phyloP scores from a whole-genome alignment of 2,797 vertebrate genomes.

The Sylvilagus floridanus region DNA sequence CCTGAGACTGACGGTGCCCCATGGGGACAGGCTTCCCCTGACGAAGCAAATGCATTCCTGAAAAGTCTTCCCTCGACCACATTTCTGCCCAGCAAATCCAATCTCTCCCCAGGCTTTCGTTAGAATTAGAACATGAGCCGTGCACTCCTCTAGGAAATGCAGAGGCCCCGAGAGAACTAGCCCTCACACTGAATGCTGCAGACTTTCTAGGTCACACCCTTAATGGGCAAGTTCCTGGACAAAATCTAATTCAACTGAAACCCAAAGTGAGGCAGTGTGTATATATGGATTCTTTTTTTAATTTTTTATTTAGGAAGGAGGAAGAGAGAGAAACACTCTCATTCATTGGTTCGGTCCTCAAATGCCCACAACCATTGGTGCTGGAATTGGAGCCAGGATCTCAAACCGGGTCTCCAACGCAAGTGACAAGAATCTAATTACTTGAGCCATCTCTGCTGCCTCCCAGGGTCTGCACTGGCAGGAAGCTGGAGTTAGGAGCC shows the following conservation, averaged over 20 bases:
- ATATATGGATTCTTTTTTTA: too few relatives aligned
- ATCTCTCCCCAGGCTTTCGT: conserved; percentile 1
- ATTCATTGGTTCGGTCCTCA: too few relatives aligned
- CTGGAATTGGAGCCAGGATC: too few relatives aligned
- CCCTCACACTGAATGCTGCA: not conserved
- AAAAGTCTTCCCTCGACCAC: conserved; percentile 48
- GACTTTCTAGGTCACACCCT: not conserved
- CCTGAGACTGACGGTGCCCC: not conserved
- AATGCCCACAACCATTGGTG: too few relatives aligned
- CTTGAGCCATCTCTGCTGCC: too few relatives aligned
- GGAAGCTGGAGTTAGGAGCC: too few relatives aligned
- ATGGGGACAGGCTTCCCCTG: not conserved
- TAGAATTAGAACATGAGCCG: not conserved
- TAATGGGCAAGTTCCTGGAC: not conserved
- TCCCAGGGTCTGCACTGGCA: too few relatives aligned
- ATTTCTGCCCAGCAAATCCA: conserved; percentile 30
- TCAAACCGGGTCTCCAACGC: too few relatives aligned
- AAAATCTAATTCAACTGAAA: conserved; percentile 61
- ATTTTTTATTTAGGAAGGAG: too few relatives aligned
- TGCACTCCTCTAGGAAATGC: not conserved
- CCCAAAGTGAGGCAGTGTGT: not conserved
- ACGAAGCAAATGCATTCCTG: conserved; percentile 43
- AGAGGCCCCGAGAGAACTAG: not conserved
- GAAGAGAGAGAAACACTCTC: too few relatives aligned
- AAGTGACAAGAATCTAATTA: too few relatives aligned